A percentile compares a stretch with the other conserved stretches of the same genome.
These are phyloP conservation scores for Zootermopsis nevadensis DNA, from an alignment of 2,888 invertebrate genomes.

Conservation along the genomic window DNA sequence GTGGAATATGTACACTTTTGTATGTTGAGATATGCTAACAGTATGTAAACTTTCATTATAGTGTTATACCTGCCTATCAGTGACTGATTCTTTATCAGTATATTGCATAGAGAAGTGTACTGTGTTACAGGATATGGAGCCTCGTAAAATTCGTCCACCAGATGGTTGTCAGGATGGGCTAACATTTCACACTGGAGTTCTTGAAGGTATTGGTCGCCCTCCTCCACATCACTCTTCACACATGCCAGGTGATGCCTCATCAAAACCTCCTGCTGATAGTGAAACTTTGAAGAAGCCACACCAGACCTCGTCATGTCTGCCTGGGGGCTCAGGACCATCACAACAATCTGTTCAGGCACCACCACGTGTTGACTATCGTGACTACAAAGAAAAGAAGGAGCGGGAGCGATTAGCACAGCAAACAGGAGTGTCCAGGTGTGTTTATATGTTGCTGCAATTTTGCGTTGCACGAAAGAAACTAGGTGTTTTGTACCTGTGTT, in stretches of 20 bases:
- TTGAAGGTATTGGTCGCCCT: neutral
- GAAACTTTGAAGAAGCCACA: slow-evolving; percentile 10
- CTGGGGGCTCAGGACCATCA: neutral
- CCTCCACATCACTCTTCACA: neutral
- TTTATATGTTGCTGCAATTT: neutral
- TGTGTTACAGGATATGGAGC: slow-evolving; percentile 47
- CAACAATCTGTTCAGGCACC: neutral
- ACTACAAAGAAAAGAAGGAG: slow-evolving; percentile 74
- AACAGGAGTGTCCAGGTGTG: slow-evolving; percentile 26
- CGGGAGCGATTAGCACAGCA: slow-evolving; percentile 72
- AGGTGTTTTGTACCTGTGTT: no score
- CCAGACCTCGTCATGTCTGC: neutral
- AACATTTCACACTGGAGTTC: slow-evolving; percentile 7
- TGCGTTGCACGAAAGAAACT: neutral
- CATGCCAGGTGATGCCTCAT: neutral
- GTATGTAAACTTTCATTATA: no score
- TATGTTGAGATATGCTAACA: no score
- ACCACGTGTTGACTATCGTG: slow-evolving; percentile 64
- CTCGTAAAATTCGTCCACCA: slow-evolving; percentile 46
- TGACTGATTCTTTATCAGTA: no score
- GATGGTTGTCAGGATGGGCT: slow-evolving; percentile 32
- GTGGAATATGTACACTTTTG: no score
- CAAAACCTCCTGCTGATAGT: neutral
- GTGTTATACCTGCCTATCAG: no score
- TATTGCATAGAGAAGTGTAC: no score